Evolutionary conservation across 2,113 vertebrate species (phyloP).

Genomic region (Oenanthe oenanthe): DNA sequence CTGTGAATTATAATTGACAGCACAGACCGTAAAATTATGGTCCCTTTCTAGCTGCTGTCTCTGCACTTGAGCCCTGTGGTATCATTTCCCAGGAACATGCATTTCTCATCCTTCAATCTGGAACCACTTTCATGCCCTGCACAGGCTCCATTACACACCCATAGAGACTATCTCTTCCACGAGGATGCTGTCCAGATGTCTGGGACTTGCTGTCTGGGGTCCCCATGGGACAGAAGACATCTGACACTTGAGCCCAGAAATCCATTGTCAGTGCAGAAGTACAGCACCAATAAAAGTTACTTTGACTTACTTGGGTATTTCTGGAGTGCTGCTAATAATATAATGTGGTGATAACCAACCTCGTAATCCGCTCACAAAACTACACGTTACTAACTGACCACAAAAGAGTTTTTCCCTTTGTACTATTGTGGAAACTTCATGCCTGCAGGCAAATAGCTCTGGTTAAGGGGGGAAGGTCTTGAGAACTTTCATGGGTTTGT

Average conservation of each 20-base stretch:
- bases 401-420: not conserved
- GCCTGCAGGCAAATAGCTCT: slow-evolving; percentile 44
- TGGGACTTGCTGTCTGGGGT: not conserved
- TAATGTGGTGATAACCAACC: not conserved
- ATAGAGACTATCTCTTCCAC: not conserved
- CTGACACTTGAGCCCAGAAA: not conserved
- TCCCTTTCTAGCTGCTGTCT: slow-evolving; percentile 33
- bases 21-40: slow-evolving; percentile 48
- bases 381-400: not conserved
- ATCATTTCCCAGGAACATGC: slow-evolving; percentile 24
- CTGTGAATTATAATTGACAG: slow-evolving; percentile 42
- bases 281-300: slow-evolving; percentile 50
- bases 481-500: slow-evolving; percentile 27
- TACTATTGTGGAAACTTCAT: not conserved
- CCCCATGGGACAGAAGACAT: not conserved
- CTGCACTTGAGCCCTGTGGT: not conserved
- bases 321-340: not conserved
- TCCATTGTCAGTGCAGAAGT: slow-evolving; percentile 11
- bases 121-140: slow-evolving; percentile 17
- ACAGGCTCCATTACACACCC: not conserved
- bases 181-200: not conserved
- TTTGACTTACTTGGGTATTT: not conserved
- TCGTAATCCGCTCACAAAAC: not conserved
- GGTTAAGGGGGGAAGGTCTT: slow-evolving; percentile 10
- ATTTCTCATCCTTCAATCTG: slow-evolving; percentile 58